Base-by-base conservation (phyloP, 1,140 invertebrate species). In the Tachypleus tridentatus region DNA sequence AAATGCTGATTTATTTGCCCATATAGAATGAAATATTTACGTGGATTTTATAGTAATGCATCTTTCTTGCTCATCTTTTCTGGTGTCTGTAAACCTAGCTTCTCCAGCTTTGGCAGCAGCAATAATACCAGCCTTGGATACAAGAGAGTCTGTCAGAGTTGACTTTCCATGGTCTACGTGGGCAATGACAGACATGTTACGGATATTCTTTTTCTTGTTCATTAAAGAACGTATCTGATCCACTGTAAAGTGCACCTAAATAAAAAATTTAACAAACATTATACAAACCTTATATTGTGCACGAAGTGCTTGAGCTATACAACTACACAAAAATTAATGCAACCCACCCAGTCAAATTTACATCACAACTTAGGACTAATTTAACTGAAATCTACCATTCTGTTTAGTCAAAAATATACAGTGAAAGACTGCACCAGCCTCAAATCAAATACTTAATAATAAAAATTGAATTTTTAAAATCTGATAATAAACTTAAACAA, bases 31-130 rank as follows among this genome's bases (percentile, higher is more conserved):
- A 58, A 29, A 67, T 67, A 63, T 67, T 70, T 63, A 70, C 61
- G 97, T 99, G 61, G 97, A 99, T 82, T 99, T 99, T 80, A 99
- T 99, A 76, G 97, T 99, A 80, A 99, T 99, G 77, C 97, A 99
- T 59, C 72, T 59, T 67, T 73, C 72, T 56, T 73, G 72, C 64
- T 73, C 72, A 69, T 99, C 97, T 79, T 99, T 98, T 70, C 97
- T 85, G 11, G 97, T 99, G 79, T 99, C 97, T 50, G 97, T 99
- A 78, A 99, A 99, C 69, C 97, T 84, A 5, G 93, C 98, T 80
- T 99, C 97, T 73, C 97, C 97, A 74, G 97, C 97, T 75, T 97
- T 97, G 53, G 94, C 88, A 72, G 88, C 88, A 72, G 97, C 96
- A 80, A 99, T 99, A 77, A 99, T 99, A 83, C 97, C 97, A 75